phyloP scores from a whole-genome alignment of 1,140 invertebrate species.

The Zaprionus lachaisei region DNA sequence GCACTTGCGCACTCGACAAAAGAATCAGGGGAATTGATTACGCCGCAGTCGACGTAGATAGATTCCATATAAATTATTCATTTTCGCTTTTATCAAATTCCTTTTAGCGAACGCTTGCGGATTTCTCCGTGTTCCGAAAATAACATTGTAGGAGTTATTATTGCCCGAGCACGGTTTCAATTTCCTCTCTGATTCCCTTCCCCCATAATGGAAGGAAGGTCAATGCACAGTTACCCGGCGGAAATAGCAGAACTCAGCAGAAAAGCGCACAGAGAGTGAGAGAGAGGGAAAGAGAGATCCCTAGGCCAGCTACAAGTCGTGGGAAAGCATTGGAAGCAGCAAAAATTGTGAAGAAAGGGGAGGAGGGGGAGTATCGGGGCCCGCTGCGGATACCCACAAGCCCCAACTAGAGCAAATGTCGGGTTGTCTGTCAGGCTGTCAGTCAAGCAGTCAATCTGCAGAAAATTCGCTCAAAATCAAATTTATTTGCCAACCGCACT shows the following conservation, averaged over 20 bases:
- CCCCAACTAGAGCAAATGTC: slow-evolving; percentile 16
- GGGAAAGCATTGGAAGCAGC: neutral
- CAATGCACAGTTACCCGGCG: slow-evolving; percentile 37
- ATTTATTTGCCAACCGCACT: slow-evolving; percentile 76
- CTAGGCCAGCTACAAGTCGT: slow-evolving; percentile 16
- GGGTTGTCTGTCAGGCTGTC: slow-evolving; percentile 36
- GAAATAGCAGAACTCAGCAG: slow-evolving; percentile 50
- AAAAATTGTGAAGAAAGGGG: neutral
- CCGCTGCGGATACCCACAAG: slow-evolving; percentile 1
- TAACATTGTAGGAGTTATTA: slow-evolving; percentile 60
- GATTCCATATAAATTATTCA: slow-evolving; percentile 42
- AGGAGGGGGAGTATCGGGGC: neutral
- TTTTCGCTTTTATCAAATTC: slow-evolving; percentile 42
- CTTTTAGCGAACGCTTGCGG: slow-evolving; percentile 20
- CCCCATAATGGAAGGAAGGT: slow-evolving; percentile 41
- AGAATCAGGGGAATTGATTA: slow-evolving; percentile 22
- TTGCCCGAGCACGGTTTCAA: slow-evolving; percentile 50
- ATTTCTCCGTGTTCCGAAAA: slow-evolving; percentile 35
- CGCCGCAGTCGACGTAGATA: neutral
- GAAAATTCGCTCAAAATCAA: slow-evolving; percentile 72
- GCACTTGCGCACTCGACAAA: neutral
- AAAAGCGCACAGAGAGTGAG: slow-evolving; percentile 16
- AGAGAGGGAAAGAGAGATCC: slow-evolving; percentile 1
- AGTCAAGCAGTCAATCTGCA: slow-evolving; percentile 60
- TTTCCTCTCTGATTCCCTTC: slow-evolving; percentile 38